phyloP scores from a whole-genome alignment of 2,113 vertebrate species.

The Empidonax traillii region DNA sequence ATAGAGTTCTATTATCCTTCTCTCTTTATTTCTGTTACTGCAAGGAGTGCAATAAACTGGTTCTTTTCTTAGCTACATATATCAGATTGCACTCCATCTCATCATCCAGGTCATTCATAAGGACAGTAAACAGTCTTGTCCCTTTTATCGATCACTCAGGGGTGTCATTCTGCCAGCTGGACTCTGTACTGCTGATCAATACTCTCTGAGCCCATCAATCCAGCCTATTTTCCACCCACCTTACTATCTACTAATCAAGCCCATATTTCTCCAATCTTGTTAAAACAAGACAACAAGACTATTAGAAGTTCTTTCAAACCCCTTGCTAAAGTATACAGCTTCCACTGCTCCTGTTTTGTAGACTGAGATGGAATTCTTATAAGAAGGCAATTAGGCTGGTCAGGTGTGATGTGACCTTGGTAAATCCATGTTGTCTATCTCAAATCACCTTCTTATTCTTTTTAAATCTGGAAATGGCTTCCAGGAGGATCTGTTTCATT shows the following conservation, averaged over 20 bases:
- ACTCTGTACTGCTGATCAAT: not conserved
- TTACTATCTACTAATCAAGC: not conserved
- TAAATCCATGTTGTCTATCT: not conserved
- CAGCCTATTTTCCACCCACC: not conserved
- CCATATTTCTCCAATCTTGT: not conserved
- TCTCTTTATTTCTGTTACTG: not conserved
- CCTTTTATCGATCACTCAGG: accelerated
- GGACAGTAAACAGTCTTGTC: not conserved
- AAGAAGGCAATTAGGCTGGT: not conserved
- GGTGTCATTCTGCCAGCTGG: not conserved
- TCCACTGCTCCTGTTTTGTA: not conserved
- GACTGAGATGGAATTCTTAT: not conserved
- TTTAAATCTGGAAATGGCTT: not conserved
- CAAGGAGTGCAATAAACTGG: not conserved
- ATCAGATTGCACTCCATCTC: not conserved
- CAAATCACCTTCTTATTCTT: not conserved
- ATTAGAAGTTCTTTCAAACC: not conserved
- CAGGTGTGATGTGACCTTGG: not conserved
- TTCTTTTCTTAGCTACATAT: not conserved
- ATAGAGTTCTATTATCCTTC: not conserved
- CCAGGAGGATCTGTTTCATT: not conserved
- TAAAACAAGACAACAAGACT: not conserved
- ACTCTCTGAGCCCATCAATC: not conserved
- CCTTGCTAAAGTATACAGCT: not conserved
- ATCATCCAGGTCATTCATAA: not conserved